Conservation (phyloP, 2,113 vertebrate genomes). For the Phainopepla nitens region DNA sequence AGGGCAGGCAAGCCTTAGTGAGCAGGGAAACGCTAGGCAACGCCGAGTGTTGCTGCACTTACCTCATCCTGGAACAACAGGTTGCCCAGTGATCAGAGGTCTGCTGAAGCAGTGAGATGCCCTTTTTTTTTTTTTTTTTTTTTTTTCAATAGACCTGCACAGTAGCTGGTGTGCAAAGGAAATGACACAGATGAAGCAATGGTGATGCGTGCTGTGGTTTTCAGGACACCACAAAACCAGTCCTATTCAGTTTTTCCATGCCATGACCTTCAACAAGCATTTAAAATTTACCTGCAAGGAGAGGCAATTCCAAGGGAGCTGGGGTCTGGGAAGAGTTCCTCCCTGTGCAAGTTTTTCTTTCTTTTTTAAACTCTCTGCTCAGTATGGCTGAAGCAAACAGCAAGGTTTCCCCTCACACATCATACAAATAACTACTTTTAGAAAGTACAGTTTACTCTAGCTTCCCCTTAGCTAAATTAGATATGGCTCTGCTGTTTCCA, state of each 20-base stretch:
- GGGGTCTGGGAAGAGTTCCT: background rate
- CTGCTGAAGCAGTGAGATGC: background rate
- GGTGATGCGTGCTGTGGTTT: background rate
- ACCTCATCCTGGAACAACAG: fast-evolving
- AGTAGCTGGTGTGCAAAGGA: background rate
- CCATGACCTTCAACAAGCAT: background rate
- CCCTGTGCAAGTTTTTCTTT: background rate
- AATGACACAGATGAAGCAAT: background rate
- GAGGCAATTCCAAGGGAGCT: background rate
- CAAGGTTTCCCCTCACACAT: background rate
- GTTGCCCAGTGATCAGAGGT: background rate
- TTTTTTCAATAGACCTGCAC: background rate
- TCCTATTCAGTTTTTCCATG: background rate
- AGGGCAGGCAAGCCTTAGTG: background rate
- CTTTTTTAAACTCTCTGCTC: background rate
- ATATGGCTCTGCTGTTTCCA: background rate
- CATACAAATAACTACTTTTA: background rate
- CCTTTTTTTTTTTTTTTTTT: background rate
- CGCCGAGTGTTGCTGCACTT: background rate
- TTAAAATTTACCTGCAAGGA: background rate
- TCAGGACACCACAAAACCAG: background rate
- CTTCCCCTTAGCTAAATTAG: background rate
- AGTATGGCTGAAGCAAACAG: background rate
- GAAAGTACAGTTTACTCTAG: background rate
- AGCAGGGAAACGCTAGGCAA: fast-evolving